Evolutionary conservation across 1,140 invertebrate genomes (phyloP), one percentile per base, ranked within the genome.

Genomic region (Drosophila parabipectinata): DNA sequence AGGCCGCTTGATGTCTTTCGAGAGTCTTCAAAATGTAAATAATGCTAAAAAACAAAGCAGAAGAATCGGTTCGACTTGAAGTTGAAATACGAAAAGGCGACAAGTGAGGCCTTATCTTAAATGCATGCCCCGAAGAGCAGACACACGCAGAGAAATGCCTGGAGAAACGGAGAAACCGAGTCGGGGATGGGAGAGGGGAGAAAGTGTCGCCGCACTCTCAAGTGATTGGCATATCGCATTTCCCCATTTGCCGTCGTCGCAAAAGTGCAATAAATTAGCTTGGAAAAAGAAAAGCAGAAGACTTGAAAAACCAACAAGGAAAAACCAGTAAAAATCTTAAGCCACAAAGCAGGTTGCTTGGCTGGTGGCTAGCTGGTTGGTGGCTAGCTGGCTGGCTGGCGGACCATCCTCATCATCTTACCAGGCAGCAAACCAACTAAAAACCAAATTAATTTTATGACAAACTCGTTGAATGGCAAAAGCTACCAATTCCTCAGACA

Each of bases 151-250:
- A 3, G 47, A 53, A 67, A 45, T 51, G 58, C 44, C n/a, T 18
- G 3, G 8, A 21, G 15, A 24, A 47, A 47, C 18, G 7, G 14
- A 18, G 26, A 10, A 18, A 12, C 32, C 8, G 32, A 32, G 32
- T 3, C 8, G 24, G 37, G 15, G 7, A 32, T 39, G 54, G 15
- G 53, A 45, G 21, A 32, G 62, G 32, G 14, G 28, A 41, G 73
- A 75, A 75, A 75, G 72, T 75, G 79, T 72, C 72, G 63, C 82
- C 57, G 74, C 67, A 73, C 79, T 72, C 72, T 77, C 62, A 58
- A 88, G 79, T 88, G 82, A 88, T 88, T 88, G 83, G 79, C 82
- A 81, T 87, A 87, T 87, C 83, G 83, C 83, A 83, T 87, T 87
- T 88, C 83, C 60, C 82, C 78, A 80, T 81, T 81, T 81, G 78